These are phyloP conservation scores for Deroptyus accipitrinus DNA, from an alignment of 2,113 vertebrate genomes.

Conservation along the genomic window DNA sequence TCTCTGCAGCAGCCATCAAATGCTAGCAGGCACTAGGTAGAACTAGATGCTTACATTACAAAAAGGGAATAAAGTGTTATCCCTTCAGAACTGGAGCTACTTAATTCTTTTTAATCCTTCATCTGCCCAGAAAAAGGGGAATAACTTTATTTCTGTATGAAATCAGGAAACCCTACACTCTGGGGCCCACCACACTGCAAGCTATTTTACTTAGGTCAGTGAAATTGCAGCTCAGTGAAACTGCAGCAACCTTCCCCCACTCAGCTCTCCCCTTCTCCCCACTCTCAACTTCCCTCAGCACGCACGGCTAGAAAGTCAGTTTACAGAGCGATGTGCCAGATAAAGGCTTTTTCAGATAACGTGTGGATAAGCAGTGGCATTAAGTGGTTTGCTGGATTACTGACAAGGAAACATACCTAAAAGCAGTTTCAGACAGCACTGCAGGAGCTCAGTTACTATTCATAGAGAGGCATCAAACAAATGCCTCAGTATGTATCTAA, in stretches of 20 bases:
- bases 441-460: not conserved
- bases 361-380: not conserved
- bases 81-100: not conserved
- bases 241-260: not conserved
- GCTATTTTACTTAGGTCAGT: not conserved
- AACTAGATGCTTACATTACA: not conserved
- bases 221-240: not conserved
- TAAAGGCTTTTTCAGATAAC: conserved; percentile 14
- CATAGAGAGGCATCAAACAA: not conserved
- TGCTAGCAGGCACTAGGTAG: not conserved
- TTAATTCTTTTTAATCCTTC: not conserved
- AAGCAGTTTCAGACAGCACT: not conserved
- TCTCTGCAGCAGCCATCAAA: not conserved
- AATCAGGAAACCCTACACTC: not conserved
- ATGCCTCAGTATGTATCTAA: not conserved
- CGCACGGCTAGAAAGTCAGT: not conserved
- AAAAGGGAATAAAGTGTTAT: not conserved
- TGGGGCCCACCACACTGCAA: not conserved
- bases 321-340: not conserved
- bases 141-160: not conserved
- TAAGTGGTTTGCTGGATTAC: conserved; percentile 39
- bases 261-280: not conserved
- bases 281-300: not conserved
- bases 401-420: not conserved
- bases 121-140: not conserved